Evolutionary conservation across 2,797 vertebrate species (phyloP).

Genomic region (Trachops cirrhosus): DNA sequence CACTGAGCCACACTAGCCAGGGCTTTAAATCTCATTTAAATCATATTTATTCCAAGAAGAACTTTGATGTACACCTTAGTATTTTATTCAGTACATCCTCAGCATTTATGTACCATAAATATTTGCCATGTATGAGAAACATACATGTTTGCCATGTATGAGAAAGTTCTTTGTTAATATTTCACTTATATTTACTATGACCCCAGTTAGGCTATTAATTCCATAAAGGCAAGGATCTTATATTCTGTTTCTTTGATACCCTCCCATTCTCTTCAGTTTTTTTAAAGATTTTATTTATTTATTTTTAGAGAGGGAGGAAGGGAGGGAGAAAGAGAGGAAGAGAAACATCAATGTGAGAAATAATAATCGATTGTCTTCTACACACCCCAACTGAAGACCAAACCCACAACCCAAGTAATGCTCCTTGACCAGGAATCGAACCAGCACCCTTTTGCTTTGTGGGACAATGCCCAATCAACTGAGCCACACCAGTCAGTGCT

Average conservation of each 20-base stretch:
- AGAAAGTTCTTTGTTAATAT: neutral
- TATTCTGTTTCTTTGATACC: neutral
- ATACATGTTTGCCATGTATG: neutral
- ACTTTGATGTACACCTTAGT: neutral
- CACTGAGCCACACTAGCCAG: too few species aligned
- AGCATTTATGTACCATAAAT: neutral
- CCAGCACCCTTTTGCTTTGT: neutral
- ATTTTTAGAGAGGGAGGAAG: neutral
- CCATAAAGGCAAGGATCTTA: neutral
- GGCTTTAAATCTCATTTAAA: conserved; percentile 7
- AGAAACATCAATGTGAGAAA: neutral
- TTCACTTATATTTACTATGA: neutral
- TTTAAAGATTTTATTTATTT: neutral
- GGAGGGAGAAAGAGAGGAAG: neutral
- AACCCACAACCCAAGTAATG: neutral
- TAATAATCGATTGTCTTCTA: neutral
- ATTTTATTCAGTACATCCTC: neutral
- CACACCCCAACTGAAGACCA: neutral
- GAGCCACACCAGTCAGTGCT: neutral
- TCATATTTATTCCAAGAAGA: neutral
- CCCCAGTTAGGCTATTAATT: neutral
- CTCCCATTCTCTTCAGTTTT: neutral
- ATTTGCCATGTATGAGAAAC: neutral
- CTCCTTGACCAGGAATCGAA: neutral
- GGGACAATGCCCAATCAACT: neutral